Evolutionary conservation across 2,113 vertebrate genomes (phyloP), one percentile per base, ranked within the genome.

Genomic region (Cinclus cinclus): DNA sequence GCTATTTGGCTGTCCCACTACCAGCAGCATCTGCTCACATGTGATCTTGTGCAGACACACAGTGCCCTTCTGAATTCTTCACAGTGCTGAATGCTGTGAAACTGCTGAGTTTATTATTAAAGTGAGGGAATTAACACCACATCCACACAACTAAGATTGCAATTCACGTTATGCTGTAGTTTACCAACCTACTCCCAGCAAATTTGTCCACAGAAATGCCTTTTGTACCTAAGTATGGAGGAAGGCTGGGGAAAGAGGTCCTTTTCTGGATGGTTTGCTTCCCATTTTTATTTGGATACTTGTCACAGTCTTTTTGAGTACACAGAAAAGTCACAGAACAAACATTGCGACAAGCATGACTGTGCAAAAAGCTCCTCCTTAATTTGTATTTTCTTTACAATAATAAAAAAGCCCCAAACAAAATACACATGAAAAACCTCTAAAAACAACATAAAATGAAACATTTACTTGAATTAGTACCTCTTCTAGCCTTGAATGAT

Each of bases 151-250:
- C 50, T 65, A 28, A 25, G 3, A 12, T 7, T 56, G 21, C 33
- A 49, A 18, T 12, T 25, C 33, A 33, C 11, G 15, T 35, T 31
- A 55, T 10, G 39, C 39, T 56, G 14, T 13, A 65, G 13, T 1
- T 86, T 9, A 73, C 33, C 25, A 46, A 60, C 31, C 15, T 46
- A 39, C 3, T 93, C n/a, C 19, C 46, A n/a, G 7, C 6, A 62
- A 78, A 78, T 59, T 2, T 59, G 25, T 63, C 9, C 28, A 14
- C 7, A 18, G 28, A 18, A n/a, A 73, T 42, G 18, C 49, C 31
- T 55, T 53, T 30, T 10, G 19, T 19, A 52, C n/a, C 9, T 33
- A 19, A 22, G 6, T 20, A n/a, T 0, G 0, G 4, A 64, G 21
- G 23, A 80, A 80, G 9, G 30, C 2, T 37, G 33, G 5, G 37